Evolutionary conservation across 2,797 vertebrate species (phyloP), one percentile per base, ranked within the genome.

Genomic region (Scleropages formosus): DNA sequence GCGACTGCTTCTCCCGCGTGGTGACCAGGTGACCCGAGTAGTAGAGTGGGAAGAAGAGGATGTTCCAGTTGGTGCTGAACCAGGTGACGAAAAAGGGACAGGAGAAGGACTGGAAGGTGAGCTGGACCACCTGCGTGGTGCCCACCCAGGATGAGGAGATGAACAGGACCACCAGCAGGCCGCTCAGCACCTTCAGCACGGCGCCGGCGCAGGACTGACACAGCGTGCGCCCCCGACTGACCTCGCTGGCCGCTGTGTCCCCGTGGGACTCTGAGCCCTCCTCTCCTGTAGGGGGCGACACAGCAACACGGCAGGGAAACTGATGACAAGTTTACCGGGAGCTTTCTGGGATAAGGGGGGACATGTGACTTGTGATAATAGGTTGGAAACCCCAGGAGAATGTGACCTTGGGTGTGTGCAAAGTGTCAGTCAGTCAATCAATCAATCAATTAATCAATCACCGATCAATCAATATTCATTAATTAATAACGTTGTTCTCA

Each of bases 11-110:
- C 82, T 98, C 96, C 82, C 94, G 90, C 1, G 95, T 94, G 16
- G 93, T 94, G 78, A 93, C 93, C 79, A 97, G 89, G 72, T 97
- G 95, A 77, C 94, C 95, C 0, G 96, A 96, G 87, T 98, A 99
- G 93, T 98, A 99, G 84, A 99, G 91, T 31, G 98, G 97, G 77
- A 99, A 99, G 90, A 97, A 94, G 90, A 99, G 93, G 89, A 99
- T 98, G 89, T 98, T 99, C 98, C 98, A 98, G 90, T 98, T 99
- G 91, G 96, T 98, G 88, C 95, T 98, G 93, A 98, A 99, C 97
- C 98, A 98, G 84, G 96, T 98, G 90, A 99, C 95, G 92, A 99
- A 99, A 93, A 99, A 98, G 58, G 98, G 97, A 83, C 96, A 99
- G 88, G 97, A 97, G 89, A 98, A 98, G 79, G 96, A 98, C 92